Conservation (phyloP, 1,140 invertebrate species). For the Lysiphlebus fabarum region DNA sequence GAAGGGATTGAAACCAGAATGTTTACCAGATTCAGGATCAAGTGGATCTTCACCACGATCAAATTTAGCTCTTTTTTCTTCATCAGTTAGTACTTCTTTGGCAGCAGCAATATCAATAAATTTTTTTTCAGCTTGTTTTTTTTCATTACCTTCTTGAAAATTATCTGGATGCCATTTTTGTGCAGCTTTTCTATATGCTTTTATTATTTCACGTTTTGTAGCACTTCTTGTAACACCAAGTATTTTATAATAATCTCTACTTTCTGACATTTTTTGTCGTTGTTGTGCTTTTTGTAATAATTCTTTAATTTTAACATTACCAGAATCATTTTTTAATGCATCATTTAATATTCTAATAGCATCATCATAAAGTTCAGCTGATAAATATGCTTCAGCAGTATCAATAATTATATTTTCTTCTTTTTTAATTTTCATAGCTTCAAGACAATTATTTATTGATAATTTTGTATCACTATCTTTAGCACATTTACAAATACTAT, state of each 20-base stretch:
- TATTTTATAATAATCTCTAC: constrained; percentile 98
- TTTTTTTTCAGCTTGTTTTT: constrained; percentile 94
- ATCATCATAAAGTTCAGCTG: constrained; percentile 89
- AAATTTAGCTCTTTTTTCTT: constrained; percentile 89
- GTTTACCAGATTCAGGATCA: constrained; percentile 82
- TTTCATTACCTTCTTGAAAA: constrained; percentile 83
- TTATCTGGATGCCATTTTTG: constrained; percentile 99
- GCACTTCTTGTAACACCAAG: constrained; percentile 82
- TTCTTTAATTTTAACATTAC: constrained; percentile 80
- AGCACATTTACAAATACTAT: constrained; percentile 66
- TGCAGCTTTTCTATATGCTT: constrained; percentile 95
- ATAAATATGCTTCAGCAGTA: constrained; percentile 87
- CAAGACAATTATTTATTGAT: constrained; percentile 73
- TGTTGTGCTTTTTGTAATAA: constrained; percentile 88
- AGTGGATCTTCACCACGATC: constrained; percentile 95
- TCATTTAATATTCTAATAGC: constrained; percentile 84
- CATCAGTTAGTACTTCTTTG: constrained; percentile 87
- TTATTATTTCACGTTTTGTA: constrained; percentile 88
- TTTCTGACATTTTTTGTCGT: constrained; percentile 88
- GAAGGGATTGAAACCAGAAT: constrained; percentile 75
- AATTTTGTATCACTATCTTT: constrained; percentile 50
- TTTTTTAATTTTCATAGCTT: constrained; percentile 74
- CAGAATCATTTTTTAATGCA: constrained; percentile 81
- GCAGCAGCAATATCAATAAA: constrained; percentile 99
- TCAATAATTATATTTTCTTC: constrained; percentile 83